These are phyloP conservation scores for Thunnus maccoyii DNA, from an alignment of 2,113 vertebrate species.

Conservation along the genomic window DNA sequence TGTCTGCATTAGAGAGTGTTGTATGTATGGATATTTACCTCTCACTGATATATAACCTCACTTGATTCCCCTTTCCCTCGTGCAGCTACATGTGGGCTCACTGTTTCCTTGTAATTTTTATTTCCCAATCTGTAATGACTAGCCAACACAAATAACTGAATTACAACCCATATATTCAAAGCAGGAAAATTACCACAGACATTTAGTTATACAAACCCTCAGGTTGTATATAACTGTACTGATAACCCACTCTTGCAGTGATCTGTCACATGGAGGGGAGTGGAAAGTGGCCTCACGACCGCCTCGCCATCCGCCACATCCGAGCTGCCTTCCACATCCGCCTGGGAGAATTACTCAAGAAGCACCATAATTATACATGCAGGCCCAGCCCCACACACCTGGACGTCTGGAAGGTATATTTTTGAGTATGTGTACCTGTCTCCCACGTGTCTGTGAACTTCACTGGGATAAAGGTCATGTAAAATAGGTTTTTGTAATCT, in stretches of 20 bases:
- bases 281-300: constrained; percentile 94
- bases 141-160: neutral
- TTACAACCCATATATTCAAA: neutral
- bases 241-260: constrained; percentile 79
- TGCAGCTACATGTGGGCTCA: no score
- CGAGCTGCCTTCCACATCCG: constrained; percentile 93
- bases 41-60: neutral
- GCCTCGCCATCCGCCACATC: constrained; percentile 90
- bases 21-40: neutral
- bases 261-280: constrained; percentile 98
- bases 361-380: constrained; percentile 88
- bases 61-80: neutral
- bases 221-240: neutral
- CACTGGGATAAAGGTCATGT: neutral
- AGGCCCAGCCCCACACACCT: constrained; percentile 86
- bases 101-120: neutral
- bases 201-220: neutral
- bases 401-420: constrained; percentile 88
- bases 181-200: neutral
- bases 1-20: neutral
- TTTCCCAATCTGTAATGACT: neutral
- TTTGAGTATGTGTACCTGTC: neutral
- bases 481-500: neutral
- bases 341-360: constrained; percentile 88
- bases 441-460: neutral